phyloP scores from a whole-genome alignment of 2,797 vertebrate species.

The Natrix natrix region DNA sequence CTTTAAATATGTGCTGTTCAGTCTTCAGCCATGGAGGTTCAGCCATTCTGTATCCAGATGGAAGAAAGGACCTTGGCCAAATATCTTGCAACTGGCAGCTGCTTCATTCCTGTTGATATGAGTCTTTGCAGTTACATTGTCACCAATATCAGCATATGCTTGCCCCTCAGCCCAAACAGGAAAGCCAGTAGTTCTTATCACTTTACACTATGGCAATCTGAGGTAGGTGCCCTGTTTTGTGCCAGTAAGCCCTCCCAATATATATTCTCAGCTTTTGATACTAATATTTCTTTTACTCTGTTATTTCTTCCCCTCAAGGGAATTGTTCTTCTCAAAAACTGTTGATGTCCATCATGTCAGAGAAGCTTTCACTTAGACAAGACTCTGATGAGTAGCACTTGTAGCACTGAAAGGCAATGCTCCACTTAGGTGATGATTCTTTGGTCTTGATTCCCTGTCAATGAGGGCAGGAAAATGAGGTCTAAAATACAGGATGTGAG shows the following conservation, averaged over 20 bases:
- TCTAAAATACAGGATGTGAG: neutral
- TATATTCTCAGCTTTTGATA: neutral
- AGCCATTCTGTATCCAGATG: neutral
- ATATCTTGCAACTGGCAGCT: neutral
- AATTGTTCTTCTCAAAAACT: neutral
- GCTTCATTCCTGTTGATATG: neutral
- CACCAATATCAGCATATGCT: neutral
- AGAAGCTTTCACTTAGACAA: neutral
- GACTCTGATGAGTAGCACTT: neutral
- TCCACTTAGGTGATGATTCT: neutral
- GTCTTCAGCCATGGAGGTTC: neutral
- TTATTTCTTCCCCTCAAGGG: neutral
- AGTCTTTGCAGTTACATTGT: neutral
- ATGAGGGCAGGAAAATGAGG: neutral
- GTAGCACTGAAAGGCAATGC: neutral
- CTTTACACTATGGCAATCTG: neutral
- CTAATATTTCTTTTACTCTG: neutral
- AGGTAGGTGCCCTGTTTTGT: neutral
- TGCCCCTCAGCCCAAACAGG: neutral
- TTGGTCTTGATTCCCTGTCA: neutral
- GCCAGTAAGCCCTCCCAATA: neutral
- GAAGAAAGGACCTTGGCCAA: neutral
- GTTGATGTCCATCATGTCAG: neutral
- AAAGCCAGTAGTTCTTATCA: neutral
- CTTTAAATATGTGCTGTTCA: neutral